A percentile compares a stretch with the other conserved stretches of the same genome.
phyloP scores from a whole-genome alignment of 92 coral and sea anemone genomes.

The Palythoa caribaeorum region DNA sequence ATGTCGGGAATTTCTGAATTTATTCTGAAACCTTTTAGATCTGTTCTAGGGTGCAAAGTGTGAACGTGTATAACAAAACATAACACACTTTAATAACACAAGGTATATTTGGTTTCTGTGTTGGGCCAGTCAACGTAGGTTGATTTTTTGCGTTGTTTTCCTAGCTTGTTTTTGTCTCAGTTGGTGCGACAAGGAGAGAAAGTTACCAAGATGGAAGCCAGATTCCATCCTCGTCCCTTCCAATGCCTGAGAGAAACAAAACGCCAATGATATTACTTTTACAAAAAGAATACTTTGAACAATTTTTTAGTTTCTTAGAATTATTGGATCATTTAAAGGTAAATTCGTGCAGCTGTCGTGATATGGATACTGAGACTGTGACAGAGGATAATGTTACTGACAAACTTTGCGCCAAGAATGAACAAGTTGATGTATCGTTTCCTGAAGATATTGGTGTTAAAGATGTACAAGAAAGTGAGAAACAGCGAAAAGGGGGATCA shows the following conservation, averaged over 20 bases:
- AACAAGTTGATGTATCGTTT: neutral
- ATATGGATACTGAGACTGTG: conserved; percentile 3
- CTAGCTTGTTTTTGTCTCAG: conserved; percentile 98
- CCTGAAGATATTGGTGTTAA: conserved; percentile 5
- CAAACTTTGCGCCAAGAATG: neutral
- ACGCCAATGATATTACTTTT: conserved; percentile 92
- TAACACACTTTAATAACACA: no score
- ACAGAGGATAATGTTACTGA: neutral
- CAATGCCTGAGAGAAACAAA: conserved; percentile 85
- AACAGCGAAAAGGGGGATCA: neutral
- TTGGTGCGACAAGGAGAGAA: conserved; percentile 92
- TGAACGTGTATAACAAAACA: no score
- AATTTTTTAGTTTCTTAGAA: conserved; percentile 87
- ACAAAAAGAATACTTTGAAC: conserved; percentile 87
- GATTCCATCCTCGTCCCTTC: conserved; percentile 91
- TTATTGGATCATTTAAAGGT: conserved; percentile 78
- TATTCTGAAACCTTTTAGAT: no score
- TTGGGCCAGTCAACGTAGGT: neutral
- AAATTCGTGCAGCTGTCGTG: conserved; percentile 21
- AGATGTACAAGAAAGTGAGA: conserved; percentile 10
- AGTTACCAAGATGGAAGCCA: conserved; percentile 81
- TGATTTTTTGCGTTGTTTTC: neutral
- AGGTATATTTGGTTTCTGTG: no score
- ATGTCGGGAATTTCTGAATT: no score
- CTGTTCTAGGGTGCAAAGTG: no score